Conservation (phyloP, 1,140 invertebrate species). For the Anoplolepis gracilipes region DNA sequence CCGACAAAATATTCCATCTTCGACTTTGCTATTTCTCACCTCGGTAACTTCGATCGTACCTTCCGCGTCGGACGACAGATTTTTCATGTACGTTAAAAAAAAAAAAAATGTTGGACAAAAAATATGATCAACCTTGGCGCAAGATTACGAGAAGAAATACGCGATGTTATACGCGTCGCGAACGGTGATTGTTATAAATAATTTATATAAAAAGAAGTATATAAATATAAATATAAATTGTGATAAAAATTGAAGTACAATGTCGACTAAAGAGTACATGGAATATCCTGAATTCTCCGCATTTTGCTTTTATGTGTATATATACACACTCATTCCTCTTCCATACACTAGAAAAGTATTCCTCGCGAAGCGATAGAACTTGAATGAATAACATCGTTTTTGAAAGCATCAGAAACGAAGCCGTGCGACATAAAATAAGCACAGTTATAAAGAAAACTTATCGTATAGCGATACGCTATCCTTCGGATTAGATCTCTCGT, state of each 20-base stretch:
- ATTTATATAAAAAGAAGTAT: too few species aligned
- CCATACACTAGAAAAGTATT: neutral
- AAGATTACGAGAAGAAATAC: neutral
- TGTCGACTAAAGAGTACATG: neutral
- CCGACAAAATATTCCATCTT: conserved; percentile 62
- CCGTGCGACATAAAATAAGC: conserved; percentile 8
- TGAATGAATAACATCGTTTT: neutral
- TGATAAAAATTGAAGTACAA: too few species aligned
- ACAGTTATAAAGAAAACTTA: conserved; percentile 34
- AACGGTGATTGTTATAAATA: neutral
- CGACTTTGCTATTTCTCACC: conserved; percentile 30
- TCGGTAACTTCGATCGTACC: neutral
- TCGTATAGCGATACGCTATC: conserved; percentile 42
- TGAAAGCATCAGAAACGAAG: conserved; percentile 25
- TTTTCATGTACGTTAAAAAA: neutral
- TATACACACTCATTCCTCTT: neutral
- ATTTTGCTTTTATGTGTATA: neutral
- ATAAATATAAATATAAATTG: neutral
- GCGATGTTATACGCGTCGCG: neutral
- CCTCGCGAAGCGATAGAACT: neutral
- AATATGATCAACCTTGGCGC: neutral
- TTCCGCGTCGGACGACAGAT: neutral
- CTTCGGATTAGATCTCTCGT: conserved; percentile 61
- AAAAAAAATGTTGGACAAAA: neutral
- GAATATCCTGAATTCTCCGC: neutral